These are phyloP conservation scores for Nemurella pictetii DNA, from an alignment of 2,888 invertebrate species.

Conservation along the genomic window DNA sequence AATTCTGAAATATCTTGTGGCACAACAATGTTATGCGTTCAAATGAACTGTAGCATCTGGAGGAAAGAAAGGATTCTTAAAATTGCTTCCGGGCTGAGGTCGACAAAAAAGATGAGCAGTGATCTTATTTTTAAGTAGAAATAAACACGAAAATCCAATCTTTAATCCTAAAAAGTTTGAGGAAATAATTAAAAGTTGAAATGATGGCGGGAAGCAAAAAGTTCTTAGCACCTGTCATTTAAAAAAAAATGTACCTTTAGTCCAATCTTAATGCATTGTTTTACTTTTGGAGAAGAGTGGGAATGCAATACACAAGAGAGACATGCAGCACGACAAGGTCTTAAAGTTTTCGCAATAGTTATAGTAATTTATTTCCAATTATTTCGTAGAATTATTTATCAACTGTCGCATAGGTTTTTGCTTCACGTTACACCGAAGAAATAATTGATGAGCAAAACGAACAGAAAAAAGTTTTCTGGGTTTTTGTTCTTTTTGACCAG, in stretches of 20 bases:
- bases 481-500: too few relatives aligned
- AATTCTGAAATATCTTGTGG: too few relatives aligned
- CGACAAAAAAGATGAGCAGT: background rate
- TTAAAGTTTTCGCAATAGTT: too few relatives aligned
- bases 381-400: too few relatives aligned
- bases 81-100: background rate
- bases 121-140: slow-evolving; percentile 16
- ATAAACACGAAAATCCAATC: slow-evolving; percentile 20
- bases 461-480: too few relatives aligned
- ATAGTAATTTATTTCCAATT: too few relatives aligned
- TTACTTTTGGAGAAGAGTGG: background rate
- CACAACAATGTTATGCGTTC: too few relatives aligned
- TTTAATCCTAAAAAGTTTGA: slow-evolving; percentile 20
- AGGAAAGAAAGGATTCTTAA: background rate
- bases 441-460: too few relatives aligned
- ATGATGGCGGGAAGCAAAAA: slow-evolving; percentile 11
- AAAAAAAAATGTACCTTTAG: background rate
- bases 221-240: slow-evolving; percentile 1
- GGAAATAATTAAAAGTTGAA: slow-evolving; percentile 7
- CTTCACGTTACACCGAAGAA: too few relatives aligned
- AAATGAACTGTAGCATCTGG: background rate
- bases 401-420: too few relatives aligned
- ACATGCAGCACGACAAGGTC: background rate
- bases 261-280: background rate
- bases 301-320: background rate